Percentiles rank a stretch among this genome's conserved stretches.
These are phyloP conservation scores for Dunckerocampus dactyliophorus DNA, from an alignment of 2,113 vertebrate species.

Conservation along the genomic window DNA sequence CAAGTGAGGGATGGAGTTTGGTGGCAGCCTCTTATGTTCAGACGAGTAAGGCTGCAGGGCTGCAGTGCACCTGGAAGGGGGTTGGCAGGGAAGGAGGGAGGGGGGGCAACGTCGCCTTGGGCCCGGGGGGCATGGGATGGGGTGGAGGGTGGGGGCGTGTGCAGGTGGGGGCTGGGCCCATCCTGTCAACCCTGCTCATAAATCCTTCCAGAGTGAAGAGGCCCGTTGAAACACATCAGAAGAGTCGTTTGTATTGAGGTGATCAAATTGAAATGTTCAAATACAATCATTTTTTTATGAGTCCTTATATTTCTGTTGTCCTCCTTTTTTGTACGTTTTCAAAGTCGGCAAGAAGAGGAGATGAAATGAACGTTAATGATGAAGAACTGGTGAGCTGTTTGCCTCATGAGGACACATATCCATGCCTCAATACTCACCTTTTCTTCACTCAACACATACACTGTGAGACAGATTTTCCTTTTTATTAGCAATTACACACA, in stretches of 20 bases:
- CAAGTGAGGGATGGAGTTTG: slow-evolving; percentile 43
- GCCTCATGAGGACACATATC: slow-evolving; percentile 4
- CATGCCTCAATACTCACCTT: slow-evolving; percentile 6
- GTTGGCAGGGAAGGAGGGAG: slow-evolving; percentile 35
- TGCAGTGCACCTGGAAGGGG: slow-evolving; percentile 69
- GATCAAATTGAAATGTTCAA: slow-evolving; percentile 27
- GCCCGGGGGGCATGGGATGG: slow-evolving; percentile 27
- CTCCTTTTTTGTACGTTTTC: slow-evolving; percentile 11
- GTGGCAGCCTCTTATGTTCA: slow-evolving; percentile 28
- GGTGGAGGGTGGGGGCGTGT: neutral
- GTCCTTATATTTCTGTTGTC: slow-evolving; percentile 7
- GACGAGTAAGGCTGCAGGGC: slow-evolving; percentile 54
- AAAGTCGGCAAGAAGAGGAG: slow-evolving; percentile 13
- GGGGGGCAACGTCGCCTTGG: slow-evolving; percentile 48
- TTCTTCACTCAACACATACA: slow-evolving; percentile 9
- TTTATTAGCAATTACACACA: neutral
- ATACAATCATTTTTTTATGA: slow-evolving; percentile 9
- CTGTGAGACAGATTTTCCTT: neutral
- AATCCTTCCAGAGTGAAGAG: slow-evolving; percentile 55
- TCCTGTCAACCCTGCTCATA: slow-evolving; percentile 65
- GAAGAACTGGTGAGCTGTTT: slow-evolving; percentile 4
- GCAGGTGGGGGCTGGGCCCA: slow-evolving; percentile 29
- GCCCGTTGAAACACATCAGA: slow-evolving; percentile 61
- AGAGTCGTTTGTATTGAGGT: slow-evolving; percentile 35
- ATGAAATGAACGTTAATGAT: neutral